Evolutionary conservation across 1,140 invertebrate species (phyloP), one percentile per base, ranked within the genome.

Genomic region (Euglossa dilemma): DNA sequence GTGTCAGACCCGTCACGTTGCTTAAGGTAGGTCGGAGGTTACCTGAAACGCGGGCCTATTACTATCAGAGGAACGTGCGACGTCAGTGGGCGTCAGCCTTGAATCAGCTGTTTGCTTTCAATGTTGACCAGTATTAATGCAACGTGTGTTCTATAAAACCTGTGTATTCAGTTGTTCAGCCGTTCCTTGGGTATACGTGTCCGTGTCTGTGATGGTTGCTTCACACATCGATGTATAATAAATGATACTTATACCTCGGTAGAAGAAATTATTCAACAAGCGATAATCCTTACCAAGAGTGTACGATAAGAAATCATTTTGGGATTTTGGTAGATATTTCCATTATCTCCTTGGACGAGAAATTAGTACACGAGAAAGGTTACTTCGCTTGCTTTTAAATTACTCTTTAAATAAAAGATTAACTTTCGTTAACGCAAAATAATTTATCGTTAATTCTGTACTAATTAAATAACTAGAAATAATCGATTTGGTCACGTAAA

Each of bases 31-130:
- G 81, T 83, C 81, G 45, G 54, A 83, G 81, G 81, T 83, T 83
- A 71, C 43, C 14, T 78, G 9, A 25, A 59, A 75, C 52, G 80
- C 52, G n/a, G 23, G 52, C 36, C 76, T 73, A 50, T 82, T 82
- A 67, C 52, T 76, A 76, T 82, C 43, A 12, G n/a, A 67, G 52
- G 20, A 76, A 66, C 66, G 72, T 52, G 25, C 66, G 76, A 77
- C 78, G 67, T 66, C 52, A 54, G 80, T 87, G 75, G 87, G 87
- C 86, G 89, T 84, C 72, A 63, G 72, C 87, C 90, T 91, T 85
- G 87, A 89, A 89, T 91, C 86, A 91, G 90, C 91, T 91, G 90
- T 91, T 91, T 90, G 86, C 87, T 89, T 91, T 91, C 86, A 91
- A 89, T 91, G 91, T 87, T 88, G 88, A 91, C 86, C 90, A 75